Evolutionary conservation across 2,113 vertebrate genomes (phyloP).

Genomic region (Sprattus sprattus): DNA sequence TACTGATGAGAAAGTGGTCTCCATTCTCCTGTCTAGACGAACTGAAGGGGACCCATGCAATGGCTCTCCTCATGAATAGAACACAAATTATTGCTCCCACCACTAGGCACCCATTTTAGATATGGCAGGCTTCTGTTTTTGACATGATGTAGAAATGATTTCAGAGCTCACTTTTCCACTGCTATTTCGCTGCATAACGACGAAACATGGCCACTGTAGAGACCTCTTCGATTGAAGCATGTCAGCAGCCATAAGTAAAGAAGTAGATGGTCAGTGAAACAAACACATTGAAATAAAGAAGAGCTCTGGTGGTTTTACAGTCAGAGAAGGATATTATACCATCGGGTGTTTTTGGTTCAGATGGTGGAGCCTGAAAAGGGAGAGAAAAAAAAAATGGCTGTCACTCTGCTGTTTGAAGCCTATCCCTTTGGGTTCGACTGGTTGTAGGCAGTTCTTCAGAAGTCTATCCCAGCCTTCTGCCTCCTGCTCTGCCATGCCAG

Average conservation of each 20-base stretch:
- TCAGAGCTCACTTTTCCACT: background rate
- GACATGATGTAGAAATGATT: background rate
- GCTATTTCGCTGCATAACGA: background rate
- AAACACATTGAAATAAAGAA: background rate
- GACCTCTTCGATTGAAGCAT: background rate
- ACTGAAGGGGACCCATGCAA: constrained; percentile 18
- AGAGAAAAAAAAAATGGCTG: constrained; percentile 10
- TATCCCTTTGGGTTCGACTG: constrained; percentile 35
- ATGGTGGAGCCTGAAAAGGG: background rate
- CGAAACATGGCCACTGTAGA: background rate
- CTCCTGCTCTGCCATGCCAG: constrained; percentile 28
- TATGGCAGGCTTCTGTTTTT: background rate
- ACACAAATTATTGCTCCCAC: constrained; percentile 30
- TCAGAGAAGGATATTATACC: constrained; percentile 36
- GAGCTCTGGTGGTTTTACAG: background rate
- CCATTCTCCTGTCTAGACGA: constrained; percentile 22
- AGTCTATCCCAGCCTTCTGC: constrained; percentile 43
- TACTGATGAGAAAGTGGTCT: constrained; percentile 26
- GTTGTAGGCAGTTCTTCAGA: constrained; percentile 43
- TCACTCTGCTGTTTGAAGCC: constrained; percentile 35
- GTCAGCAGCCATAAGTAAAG: background rate
- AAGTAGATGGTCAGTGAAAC: background rate
- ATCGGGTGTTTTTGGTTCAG: constrained; percentile 20
- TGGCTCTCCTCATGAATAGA: constrained; percentile 26
- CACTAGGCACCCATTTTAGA: constrained; percentile 6